Evolutionary conservation across 2,888 invertebrate genomes (phyloP).

Genomic region (Oxyscelio sp.): DNA sequence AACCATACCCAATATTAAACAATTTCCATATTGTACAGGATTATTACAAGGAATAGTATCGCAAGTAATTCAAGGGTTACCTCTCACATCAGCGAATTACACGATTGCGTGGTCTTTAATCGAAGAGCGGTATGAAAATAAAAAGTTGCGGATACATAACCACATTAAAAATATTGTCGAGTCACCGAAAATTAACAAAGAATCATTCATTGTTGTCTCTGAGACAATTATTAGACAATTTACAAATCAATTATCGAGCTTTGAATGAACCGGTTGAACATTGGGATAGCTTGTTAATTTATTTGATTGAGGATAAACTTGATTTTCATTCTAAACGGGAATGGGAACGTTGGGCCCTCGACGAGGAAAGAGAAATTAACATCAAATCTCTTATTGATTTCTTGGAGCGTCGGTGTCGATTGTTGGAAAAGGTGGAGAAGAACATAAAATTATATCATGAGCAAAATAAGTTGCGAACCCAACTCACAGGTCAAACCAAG

Average conservation of each 20-base stretch:
- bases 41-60: slow-evolving; percentile 53
- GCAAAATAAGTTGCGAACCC: too few species aligned
- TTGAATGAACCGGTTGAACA: slow-evolving; percentile 73
- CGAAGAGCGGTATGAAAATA: too few species aligned
- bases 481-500: too few species aligned
- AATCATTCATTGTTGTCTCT: slow-evolving; percentile 45
- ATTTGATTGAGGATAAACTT: slow-evolving; percentile 63
- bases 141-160: slow-evolving; percentile 1
- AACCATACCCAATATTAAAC: slow-evolving; percentile 59
- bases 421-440: too few species aligned
- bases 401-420: background rate
- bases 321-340: slow-evolving; percentile 69
- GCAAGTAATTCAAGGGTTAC: slow-evolving; percentile 67
- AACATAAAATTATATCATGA: too few species aligned
- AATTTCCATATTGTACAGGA: slow-evolving; percentile 70
- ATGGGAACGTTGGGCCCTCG: slow-evolving; percentile 66
- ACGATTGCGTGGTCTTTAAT: too few species aligned
- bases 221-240: slow-evolving; percentile 63
- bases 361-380: background rate
- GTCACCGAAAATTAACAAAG: slow-evolving; percentile 50
- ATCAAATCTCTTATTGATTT: background rate
- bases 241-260: slow-evolving; percentile 68
- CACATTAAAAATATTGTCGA: slow-evolving; percentile 17
- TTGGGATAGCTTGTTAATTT: slow-evolving; percentile 77
- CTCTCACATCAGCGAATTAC: background rate